phyloP scores from a whole-genome alignment of 2,888 invertebrate genomes.

The Hypomecis punctinalis region DNA sequence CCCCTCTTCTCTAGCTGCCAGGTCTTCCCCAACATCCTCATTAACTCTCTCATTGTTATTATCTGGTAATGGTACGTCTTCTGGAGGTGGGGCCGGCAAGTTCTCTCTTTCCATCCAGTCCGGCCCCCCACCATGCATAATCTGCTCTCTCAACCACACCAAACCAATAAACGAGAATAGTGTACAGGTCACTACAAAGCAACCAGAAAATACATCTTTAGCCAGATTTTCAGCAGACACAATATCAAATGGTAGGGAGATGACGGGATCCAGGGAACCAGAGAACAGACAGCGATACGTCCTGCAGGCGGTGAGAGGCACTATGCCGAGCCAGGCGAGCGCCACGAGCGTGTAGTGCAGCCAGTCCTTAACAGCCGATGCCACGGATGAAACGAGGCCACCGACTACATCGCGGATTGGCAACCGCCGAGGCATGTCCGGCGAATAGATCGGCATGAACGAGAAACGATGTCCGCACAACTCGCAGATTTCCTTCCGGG shows the following conservation, averaged over 20 bases:
- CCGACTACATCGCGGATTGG: slow-evolving; percentile 96
- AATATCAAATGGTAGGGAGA: slow-evolving; percentile 96
- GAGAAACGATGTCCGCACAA: slow-evolving; percentile 98
- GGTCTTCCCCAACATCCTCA: slow-evolving; percentile 69
- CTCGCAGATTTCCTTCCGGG: slow-evolving; percentile 99
- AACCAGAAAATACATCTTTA: slow-evolving; percentile 97
- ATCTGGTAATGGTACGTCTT: slow-evolving; percentile 74
- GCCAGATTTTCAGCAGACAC: slow-evolving; percentile 96
- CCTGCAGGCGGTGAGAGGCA: slow-evolving; percentile 97
- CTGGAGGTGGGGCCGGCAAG: slow-evolving; percentile 78
- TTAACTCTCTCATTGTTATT: slow-evolving; percentile 80
- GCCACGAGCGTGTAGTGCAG: slow-evolving; percentile 98
- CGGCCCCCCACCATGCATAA: slow-evolving; percentile 98
- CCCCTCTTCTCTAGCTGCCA: slow-evolving; percentile 66
- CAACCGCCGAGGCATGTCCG: slow-evolving; percentile 99
- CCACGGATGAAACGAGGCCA: slow-evolving; percentile 94
- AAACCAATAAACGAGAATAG: slow-evolving; percentile 98
- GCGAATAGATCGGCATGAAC: slow-evolving; percentile 99
- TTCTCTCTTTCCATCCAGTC: slow-evolving; percentile 96
- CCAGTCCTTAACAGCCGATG: slow-evolving; percentile 98
- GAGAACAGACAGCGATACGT: slow-evolving; percentile 97
- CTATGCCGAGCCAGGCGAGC: slow-evolving; percentile 98
- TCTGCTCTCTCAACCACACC: slow-evolving; percentile 99
- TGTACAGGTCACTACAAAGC: slow-evolving; percentile 98
- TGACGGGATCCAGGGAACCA: slow-evolving; percentile 93